phyloP scores from a whole-genome alignment of 2,113 vertebrate species.

The Tyrannus savana region DNA sequence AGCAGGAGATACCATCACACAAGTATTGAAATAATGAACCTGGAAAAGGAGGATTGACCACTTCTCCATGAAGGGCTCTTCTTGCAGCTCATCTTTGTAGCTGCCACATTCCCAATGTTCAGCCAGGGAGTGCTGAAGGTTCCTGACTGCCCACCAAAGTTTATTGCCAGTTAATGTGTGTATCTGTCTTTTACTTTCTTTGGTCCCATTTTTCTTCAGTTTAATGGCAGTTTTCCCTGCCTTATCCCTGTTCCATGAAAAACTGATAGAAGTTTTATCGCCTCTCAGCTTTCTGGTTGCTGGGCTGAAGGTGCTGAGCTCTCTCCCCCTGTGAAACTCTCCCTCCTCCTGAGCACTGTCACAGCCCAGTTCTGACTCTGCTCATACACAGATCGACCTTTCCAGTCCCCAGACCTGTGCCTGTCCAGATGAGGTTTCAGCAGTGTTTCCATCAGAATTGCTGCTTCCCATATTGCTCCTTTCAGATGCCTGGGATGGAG shows the following conservation, averaged over 20 bases:
- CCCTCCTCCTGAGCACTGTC: rapidly evolving
- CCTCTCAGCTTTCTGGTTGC: neutral
- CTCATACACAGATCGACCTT: neutral
- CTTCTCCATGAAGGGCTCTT: neutral
- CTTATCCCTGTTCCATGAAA: neutral
- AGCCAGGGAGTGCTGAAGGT: neutral
- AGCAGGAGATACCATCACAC: neutral
- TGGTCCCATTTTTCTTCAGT: neutral
- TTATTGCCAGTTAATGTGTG: neutral
- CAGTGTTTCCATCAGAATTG: neutral
- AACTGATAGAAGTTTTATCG: neutral
- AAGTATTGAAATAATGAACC: neutral
- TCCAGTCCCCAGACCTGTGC: neutral
- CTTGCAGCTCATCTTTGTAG: neutral
- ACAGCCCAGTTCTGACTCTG: neutral
- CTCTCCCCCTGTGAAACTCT: neutral
- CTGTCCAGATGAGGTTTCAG: neutral
- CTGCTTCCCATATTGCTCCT: neutral
- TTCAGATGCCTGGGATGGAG: neutral
- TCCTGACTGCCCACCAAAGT: neutral
- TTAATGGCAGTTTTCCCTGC: neutral
- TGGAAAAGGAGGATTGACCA: neutral
- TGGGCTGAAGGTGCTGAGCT: neutral
- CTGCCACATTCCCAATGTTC: neutral
- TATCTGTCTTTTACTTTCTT: neutral